A percentile compares a stretch with the other conserved stretches of the same genome.
Conservation (phyloP, 2,888 invertebrate genomes). For the Cosmia pyralina region DNA sequence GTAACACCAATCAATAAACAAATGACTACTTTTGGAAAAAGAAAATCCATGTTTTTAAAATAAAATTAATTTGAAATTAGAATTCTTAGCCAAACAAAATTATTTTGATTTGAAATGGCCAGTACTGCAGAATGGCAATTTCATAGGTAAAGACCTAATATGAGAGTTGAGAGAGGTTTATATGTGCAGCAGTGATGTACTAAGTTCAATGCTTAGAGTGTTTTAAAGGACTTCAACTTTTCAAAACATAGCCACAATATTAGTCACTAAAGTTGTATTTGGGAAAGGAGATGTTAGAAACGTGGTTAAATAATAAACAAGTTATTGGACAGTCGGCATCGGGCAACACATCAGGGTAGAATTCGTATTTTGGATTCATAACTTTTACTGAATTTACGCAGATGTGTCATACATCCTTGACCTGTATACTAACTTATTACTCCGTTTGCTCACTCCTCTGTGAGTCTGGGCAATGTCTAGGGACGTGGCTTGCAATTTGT, state of each 20-base stretch:
- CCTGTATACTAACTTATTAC: not conserved
- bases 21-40: too few relatives aligned
- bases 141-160: too few relatives aligned
- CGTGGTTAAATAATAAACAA: too few relatives aligned
- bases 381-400: not conserved
- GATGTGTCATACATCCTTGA: not conserved
- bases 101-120: too few relatives aligned
- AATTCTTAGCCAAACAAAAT: too few relatives aligned
- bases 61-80: too few relatives aligned
- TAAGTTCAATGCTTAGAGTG: not conserved
- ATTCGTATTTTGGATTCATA: not conserved
- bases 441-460: conserved; percentile 31
- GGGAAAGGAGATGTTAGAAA: not conserved
- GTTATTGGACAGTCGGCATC: too few relatives aligned
- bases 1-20: too few relatives aligned
- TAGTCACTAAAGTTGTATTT: not conserved
- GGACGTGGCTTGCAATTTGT: conserved; percentile 53
- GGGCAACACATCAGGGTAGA: not conserved
- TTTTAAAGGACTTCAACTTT: not conserved
- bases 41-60: too few relatives aligned
- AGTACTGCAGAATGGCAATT: too few relatives aligned
- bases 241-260: not conserved
- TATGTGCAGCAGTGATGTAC: not conserved
- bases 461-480: conserved; percentile 38
- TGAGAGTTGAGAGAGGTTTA: not conserved